These are phyloP conservation scores for Eumacrocentrus americanus DNA, from an alignment of 2,888 invertebrate genomes.

Conservation along the genomic window DNA sequence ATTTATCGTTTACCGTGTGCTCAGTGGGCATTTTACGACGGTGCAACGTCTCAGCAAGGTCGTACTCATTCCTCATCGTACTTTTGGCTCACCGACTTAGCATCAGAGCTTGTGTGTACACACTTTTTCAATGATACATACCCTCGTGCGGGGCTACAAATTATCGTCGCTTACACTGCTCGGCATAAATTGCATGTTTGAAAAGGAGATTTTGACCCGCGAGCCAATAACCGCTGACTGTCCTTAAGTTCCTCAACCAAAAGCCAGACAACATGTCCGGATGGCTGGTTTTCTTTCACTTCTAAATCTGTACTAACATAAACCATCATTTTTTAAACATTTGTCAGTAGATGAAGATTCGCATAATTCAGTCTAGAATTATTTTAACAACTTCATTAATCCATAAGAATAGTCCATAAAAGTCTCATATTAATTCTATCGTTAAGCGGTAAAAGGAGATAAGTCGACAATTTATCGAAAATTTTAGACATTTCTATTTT, in stretches of 20 bases:
- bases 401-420: too few relatives aligned
- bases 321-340: background rate
- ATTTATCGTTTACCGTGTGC: constrained; percentile 5
- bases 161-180: constrained; percentile 41
- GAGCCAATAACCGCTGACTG: constrained; percentile 21
- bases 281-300: too few relatives aligned
- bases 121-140: background rate
- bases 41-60: constrained; percentile 52
- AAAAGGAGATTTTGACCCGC: constrained; percentile 22
- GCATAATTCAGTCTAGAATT: background rate
- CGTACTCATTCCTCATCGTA: constrained; percentile 32
- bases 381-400: background rate
- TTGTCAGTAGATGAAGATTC: background rate
- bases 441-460: too few relatives aligned
- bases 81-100: constrained; percentile 11
- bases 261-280: background rate
- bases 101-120: background rate
- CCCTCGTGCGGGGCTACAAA: background rate
- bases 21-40: constrained; percentile 45
- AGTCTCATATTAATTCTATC: too few relatives aligned
- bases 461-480: too few relatives aligned
- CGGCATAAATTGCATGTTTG: constrained; percentile 20
- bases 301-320: background rate
- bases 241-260: background rate
- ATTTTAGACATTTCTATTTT: too few relatives aligned